Percentiles rank a stretch among this genome's conserved stretches.
Conservation (phyloP, 2,113 vertebrate genomes). For the Coturnix japonica region DNA sequence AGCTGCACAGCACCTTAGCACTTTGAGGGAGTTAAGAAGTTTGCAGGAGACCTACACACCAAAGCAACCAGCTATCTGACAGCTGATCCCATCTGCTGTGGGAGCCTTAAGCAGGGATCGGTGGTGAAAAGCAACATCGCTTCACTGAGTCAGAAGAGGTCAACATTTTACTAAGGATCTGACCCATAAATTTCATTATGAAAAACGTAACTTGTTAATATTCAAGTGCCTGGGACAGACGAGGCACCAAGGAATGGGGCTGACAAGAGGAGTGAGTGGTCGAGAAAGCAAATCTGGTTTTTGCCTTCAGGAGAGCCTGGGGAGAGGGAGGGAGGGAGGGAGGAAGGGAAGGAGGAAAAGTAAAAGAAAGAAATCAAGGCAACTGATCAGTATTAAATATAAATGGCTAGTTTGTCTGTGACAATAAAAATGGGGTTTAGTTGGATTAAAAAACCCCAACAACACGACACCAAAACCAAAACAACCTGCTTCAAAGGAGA, state of each 20-base stretch:
- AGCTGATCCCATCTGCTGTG: background rate
- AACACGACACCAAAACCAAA: background rate
- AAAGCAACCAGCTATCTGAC: background rate
- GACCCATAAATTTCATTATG: background rate
- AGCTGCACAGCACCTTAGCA: background rate
- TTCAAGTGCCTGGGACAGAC: background rate
- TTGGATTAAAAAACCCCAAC: background rate
- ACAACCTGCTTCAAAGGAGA: background rate
- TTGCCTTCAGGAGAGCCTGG: background rate
- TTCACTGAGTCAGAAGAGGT: background rate
- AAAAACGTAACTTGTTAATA: background rate
- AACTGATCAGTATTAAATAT: background rate
- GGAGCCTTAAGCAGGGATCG: background rate
- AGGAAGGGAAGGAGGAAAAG: background rate
- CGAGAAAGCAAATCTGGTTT: background rate
- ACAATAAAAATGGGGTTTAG: background rate
- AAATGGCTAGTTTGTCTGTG: constrained; percentile 16
- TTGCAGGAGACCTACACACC: background rate
- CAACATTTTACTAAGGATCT: background rate
- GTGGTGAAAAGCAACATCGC: background rate
- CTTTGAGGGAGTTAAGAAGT: background rate
- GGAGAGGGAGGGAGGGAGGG: no score
- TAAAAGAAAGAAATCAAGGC: background rate
- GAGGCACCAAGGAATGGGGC: background rate
- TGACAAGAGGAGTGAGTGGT: background rate